Conservation (phyloP, 2,113 vertebrate species). For the Anas platyrhynchos region DNA sequence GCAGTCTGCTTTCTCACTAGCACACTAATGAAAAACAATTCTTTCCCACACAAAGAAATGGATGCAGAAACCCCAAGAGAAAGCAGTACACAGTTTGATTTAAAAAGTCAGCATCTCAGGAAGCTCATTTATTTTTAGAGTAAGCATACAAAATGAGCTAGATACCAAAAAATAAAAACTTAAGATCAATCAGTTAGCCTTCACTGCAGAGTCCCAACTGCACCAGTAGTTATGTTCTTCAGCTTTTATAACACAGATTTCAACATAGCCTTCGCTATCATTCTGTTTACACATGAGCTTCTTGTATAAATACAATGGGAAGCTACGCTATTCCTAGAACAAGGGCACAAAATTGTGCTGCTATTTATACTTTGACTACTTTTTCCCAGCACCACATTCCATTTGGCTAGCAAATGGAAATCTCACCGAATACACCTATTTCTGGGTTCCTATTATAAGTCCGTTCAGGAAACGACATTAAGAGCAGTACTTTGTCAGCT, state of each 20-base stretch:
- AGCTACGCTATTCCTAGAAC: neutral
- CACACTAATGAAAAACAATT: constrained; percentile 66
- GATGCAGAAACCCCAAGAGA: constrained; percentile 44
- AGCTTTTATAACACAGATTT: neutral
- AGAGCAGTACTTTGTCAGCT: neutral
- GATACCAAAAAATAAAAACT: accelerated
- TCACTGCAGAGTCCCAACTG: neutral
- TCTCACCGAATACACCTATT: neutral
- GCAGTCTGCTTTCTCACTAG: constrained; percentile 40
- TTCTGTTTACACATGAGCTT: neutral
- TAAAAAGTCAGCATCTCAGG: neutral
- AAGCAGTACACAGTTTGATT: neutral
- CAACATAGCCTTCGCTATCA: constrained; percentile 2
- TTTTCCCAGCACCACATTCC: neutral
- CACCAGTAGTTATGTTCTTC: neutral
- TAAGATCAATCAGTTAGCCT: neutral
- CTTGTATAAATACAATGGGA: neutral
- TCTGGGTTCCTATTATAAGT: constrained; percentile 1
- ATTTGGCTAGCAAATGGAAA: constrained; percentile 22
- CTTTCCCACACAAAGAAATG: constrained; percentile 64
- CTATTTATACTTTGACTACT: neutral
- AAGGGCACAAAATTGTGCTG: neutral
- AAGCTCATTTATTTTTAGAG: constrained; percentile 45
- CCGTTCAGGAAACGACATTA: constrained; percentile 13
- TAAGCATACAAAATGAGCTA: constrained; percentile 4